A percentile compares a stretch with the other conserved stretches of the same genome.
phyloP scores from a whole-genome alignment of 2,113 vertebrate genomes.

The Triplophysa tibetana region DNA sequence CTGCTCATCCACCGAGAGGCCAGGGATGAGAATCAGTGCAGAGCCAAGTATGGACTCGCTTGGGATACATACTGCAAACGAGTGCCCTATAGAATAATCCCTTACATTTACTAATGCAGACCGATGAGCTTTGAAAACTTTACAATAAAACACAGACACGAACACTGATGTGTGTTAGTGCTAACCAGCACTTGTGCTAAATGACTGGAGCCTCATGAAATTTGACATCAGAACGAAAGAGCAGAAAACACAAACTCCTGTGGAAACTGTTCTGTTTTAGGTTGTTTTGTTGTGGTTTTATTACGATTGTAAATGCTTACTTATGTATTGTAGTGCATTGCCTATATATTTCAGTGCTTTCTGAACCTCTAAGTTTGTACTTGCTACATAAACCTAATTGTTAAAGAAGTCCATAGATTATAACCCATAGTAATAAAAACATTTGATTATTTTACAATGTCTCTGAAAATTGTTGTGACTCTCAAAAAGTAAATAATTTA shows the following conservation, averaged over 20 bases:
- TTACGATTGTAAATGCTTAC: too few species aligned
- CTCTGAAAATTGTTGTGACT: background rate
- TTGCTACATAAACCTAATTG: too few species aligned
- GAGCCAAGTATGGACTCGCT: constrained; percentile 80
- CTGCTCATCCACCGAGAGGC: constrained; percentile 84
- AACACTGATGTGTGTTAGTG: background rate
- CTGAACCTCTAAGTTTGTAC: background rate
- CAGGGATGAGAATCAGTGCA: constrained; percentile 84
- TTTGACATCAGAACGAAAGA: background rate
- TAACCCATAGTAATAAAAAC: background rate
- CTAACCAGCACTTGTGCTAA: background rate
- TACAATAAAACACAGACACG: background rate
- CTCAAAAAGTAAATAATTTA: background rate
- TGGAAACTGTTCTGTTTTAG: too few species aligned
- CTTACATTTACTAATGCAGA: constrained; percentile 81
- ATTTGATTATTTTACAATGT: background rate
- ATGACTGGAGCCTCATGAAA: background rate
- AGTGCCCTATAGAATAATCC: constrained; percentile 87
- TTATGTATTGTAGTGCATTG: background rate
- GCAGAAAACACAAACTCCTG: too few species aligned
- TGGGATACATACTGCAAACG: constrained; percentile 84
- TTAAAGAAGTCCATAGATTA: background rate
- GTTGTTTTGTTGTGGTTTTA: too few species aligned
- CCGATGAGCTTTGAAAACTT: too few species aligned
- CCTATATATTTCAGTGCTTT: background rate